Percentiles rank a stretch among this genome's conserved stretches.
phyloP scores from a whole-genome alignment of 2,797 vertebrate species.

The Pseudomugil gertrudae region DNA sequence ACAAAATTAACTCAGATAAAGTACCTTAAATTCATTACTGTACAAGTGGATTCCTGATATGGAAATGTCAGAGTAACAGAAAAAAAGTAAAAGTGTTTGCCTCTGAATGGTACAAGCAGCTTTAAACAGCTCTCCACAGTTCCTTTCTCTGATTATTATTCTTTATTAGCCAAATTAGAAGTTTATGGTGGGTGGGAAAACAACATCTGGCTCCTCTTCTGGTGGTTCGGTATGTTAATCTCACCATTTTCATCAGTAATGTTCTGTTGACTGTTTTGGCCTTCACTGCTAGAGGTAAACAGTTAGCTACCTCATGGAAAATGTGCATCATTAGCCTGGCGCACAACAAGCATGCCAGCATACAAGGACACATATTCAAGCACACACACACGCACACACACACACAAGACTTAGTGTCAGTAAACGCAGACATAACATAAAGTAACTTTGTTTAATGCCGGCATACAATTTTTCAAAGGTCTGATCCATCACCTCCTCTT shows the following conservation, averaged over 20 bases:
- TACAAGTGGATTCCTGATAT: conserved; percentile 6
- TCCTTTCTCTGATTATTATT: conserved; percentile 43
- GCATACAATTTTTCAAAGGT: conserved; percentile 65
- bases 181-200: conserved; percentile 73
- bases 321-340: conserved; percentile 76
- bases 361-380: conserved; percentile 47
- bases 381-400: background rate
- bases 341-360: conserved; percentile 58
- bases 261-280: conserved; percentile 51
- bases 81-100: conserved; percentile 9
- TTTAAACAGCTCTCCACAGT: conserved; percentile 36
- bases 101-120: conserved; percentile 19
- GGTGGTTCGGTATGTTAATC: conserved; percentile 66
- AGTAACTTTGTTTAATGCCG: conserved; percentile 46
- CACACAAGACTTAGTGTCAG: conserved; percentile 21
- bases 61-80: background rate
- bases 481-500: conserved; percentile 74
- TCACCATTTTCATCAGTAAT: conserved; percentile 48
- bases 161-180: conserved; percentile 65
- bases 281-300: conserved; percentile 53
- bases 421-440: conserved; percentile 46
- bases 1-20: background rate
- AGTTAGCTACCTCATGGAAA: conserved; percentile 80
- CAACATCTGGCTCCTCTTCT: conserved; percentile 63
- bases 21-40: background rate